Base-by-base conservation (phyloP, 2,113 vertebrate species). In the Parus major region DNA sequence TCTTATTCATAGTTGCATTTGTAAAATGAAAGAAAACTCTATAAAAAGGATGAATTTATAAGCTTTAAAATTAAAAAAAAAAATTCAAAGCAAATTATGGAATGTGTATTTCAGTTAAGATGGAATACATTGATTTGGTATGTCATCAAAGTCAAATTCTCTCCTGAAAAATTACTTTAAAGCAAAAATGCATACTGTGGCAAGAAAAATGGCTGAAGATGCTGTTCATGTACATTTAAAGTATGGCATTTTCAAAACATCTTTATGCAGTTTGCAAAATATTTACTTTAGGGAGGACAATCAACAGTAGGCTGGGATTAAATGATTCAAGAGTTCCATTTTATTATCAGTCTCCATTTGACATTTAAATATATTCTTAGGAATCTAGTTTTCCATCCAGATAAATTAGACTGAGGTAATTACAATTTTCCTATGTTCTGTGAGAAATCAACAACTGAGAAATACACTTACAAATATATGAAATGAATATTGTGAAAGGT, bases 401-500 rank as follows among this genome's bases (percentile, higher is more conserved):
- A 87, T 46, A 61, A 85, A 70, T 86, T 64, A 70, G 71, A 44
- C 36, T 28, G 29, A 90, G 44, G 35, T 86, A n/a, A 89, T 78
- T 86, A 79, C 28, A 89, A 49, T 84, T 85, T 96, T 65, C 29
- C 21, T 84, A 17, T 66, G 46, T 53, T 88, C 31, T 55, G 46
- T 75, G 33, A 89, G 53, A 86, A 88, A 27, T 49, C 44, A 92
- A 31, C 61, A 68, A 88, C 31, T 17, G 47, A 92, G 91, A 83
- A 68, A 27, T 92, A 50, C 39, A 18, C 35, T 86, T 85, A 86
- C 69, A 91, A 91, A 92, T 92, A 81, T 59, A 86, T 22, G 25
- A 94, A 93, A 82, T 60, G 6, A 88, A 63, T 75, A 75, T 65
- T 81, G 82, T 87, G 82, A 90, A 97, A 66, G 47, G 23, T 77